These are phyloP conservation scores for Heterodera schachtii DNA, from an alignment of 1,140 invertebrate genomes.

Conservation along the genomic window DNA sequence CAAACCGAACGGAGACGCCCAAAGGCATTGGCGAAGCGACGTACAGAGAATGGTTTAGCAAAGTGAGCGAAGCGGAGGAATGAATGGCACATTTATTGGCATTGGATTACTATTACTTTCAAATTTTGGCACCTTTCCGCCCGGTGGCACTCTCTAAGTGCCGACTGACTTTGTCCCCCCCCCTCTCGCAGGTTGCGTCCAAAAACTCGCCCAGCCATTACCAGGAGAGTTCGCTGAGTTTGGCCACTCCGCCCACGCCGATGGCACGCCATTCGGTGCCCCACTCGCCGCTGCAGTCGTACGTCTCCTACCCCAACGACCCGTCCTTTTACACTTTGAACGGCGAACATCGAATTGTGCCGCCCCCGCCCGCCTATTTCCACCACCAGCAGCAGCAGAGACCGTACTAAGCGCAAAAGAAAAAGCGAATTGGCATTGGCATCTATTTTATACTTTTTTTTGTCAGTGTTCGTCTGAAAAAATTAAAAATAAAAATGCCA, in stretches of 20 bases:
- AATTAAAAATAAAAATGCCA: too few species aligned
- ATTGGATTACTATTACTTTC: too few species aligned
- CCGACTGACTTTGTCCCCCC: not conserved
- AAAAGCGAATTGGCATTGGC: not conserved
- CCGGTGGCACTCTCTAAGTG: not conserved
- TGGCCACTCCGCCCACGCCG: slow-evolving; percentile 35
- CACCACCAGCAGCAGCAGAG: slow-evolving; percentile 15
- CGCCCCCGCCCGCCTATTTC: slow-evolving; percentile 45
- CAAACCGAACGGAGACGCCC: slow-evolving; percentile 38
- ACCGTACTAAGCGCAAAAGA: not conserved
- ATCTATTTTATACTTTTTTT: too few species aligned
- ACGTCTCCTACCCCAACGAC: slow-evolving; percentile 62
- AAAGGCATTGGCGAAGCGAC: slow-evolving; percentile 62
- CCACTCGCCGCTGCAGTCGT: slow-evolving; percentile 35
- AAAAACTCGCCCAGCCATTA: slow-evolving; percentile 56
- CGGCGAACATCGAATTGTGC: slow-evolving; percentile 58
- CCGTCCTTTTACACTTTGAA: slow-evolving; percentile 61
- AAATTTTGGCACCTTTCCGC: too few species aligned
- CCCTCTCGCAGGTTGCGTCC: slow-evolving; percentile 51
- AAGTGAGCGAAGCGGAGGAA: slow-evolving; percentile 22
- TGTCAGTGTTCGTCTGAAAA: too few species aligned
- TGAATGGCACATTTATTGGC: not conserved
- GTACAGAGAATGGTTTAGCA: slow-evolving; percentile 60
- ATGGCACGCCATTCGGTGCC: slow-evolving; percentile 10
- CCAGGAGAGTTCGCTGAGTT: slow-evolving; percentile 49